A percentile compares a stretch with the other conserved stretches of the same genome.
Evolutionary conservation across 2,113 vertebrate genomes (phyloP).

Genomic region (Acrocephalus kingi): DNA sequence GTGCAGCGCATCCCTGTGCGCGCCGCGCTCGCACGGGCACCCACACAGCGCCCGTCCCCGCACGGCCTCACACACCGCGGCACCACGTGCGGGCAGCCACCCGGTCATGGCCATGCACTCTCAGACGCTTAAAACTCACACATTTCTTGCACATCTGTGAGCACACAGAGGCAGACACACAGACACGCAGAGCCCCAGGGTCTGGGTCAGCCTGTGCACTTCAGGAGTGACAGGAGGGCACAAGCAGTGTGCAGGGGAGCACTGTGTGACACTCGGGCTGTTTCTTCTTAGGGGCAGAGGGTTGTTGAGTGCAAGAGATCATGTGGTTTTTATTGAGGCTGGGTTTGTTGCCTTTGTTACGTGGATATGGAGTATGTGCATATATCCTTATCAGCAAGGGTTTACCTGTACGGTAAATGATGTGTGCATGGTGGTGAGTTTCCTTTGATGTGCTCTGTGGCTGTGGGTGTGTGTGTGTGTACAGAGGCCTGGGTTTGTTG

Average conservation of each 20-base stretch:
- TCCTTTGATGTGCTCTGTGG: background rate
- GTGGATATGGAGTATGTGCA: accelerated
- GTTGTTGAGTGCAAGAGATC: accelerated
- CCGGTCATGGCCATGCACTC: accelerated
- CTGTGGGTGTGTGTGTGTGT: accelerated
- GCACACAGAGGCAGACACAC: accelerated
- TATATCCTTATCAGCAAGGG: background rate
- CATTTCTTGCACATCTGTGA: accelerated
- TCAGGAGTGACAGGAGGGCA: too few species aligned
- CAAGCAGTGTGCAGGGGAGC: accelerated
- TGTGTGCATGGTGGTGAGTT: accelerated
- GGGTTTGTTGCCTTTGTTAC: background rate
- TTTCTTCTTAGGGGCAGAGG: accelerated
- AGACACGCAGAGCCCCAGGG: background rate
- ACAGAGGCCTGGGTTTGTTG: background rate
- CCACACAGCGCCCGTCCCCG: accelerated
- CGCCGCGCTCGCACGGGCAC: accelerated
- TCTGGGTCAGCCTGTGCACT: too few species aligned
- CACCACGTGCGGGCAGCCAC: accelerated
- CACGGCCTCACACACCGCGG: accelerated
- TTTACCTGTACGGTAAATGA: background rate
- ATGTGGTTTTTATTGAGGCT: background rate
- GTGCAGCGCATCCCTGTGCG: accelerated
- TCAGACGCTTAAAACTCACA: accelerated
- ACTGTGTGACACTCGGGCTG: background rate